Percentiles rank a stretch among this genome's conserved stretches.
These are phyloP conservation scores for Anthrax anthrax DNA, from an alignment of 2,888 invertebrate genomes.

Conservation along the genomic window DNA sequence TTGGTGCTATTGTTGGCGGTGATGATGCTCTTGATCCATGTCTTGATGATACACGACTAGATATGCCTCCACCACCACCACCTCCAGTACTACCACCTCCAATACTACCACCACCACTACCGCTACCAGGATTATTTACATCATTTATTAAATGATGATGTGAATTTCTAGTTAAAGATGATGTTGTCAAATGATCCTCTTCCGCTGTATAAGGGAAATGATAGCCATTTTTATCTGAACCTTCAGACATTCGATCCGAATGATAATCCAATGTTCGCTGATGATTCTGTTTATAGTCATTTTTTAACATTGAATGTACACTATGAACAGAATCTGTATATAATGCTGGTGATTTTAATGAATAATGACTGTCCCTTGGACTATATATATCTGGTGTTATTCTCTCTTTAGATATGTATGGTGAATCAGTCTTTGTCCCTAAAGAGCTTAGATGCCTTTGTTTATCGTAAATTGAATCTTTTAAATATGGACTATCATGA, in stretches of 20 bases:
- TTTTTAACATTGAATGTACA: slow-evolving; percentile 32
- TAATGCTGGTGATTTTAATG: slow-evolving; percentile 27
- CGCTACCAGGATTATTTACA: slow-evolving; percentile 38
- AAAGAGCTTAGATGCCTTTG: slow-evolving; percentile 26
- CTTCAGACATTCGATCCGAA: slow-evolving; percentile 51
- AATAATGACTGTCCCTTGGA: slow-evolving; percentile 29
- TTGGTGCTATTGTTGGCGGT: slow-evolving; percentile 38
- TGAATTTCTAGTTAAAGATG: slow-evolving; percentile 15
- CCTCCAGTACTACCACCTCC: slow-evolving; percentile 35
- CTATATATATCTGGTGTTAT: slow-evolving; percentile 33
- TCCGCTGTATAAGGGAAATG: slow-evolving; percentile 73
- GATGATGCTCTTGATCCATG: slow-evolving; percentile 31
- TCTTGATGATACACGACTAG: slow-evolving; percentile 23
- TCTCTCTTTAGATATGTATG: slow-evolving; percentile 33
- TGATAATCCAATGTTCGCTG: slow-evolving; percentile 25
- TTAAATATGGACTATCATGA: slow-evolving; percentile 29
- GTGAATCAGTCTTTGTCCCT: slow-evolving; percentile 23
- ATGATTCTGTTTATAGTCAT: slow-evolving; percentile 37
- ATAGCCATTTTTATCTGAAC: slow-evolving; percentile 65
- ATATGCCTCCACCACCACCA: slow-evolving; percentile 36
- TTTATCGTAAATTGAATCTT: slow-evolving; percentile 32
- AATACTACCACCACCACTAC: slow-evolving; percentile 38
- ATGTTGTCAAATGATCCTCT: slow-evolving; percentile 49
- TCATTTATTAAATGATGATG: slow-evolving; percentile 34
- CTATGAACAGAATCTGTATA: slow-evolving; percentile 29